Evolutionary conservation across 2,797 vertebrate species (phyloP).

Genomic region (Gobio occitaniae): DNA sequence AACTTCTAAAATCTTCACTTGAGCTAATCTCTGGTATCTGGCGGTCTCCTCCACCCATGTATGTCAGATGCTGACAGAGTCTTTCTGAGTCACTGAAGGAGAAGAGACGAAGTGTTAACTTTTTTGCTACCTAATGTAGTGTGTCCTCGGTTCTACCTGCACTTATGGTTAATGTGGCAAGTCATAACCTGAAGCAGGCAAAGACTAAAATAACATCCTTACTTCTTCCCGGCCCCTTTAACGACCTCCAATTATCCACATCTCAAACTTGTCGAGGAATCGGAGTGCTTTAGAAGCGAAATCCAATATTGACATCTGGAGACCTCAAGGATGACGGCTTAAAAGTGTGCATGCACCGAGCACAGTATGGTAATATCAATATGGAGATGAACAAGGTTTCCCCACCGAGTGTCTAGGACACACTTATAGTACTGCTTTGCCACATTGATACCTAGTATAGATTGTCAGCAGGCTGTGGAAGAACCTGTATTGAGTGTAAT

Average conservation of each 20-base stretch:
- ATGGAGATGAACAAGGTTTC: slow-evolving; percentile 9
- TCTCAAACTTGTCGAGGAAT: slow-evolving; percentile 30
- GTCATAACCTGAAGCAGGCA: slow-evolving; percentile 49
- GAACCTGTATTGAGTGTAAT: background rate
- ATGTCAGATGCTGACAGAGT: slow-evolving; percentile 52
- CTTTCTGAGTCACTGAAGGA: slow-evolving; percentile 41
- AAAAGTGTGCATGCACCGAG: background rate
- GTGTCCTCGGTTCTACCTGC: slow-evolving; percentile 57
- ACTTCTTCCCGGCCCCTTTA: slow-evolving; percentile 31
- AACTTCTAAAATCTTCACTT: slow-evolving; percentile 5
- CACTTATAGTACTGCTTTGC: background rate
- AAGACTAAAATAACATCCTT: slow-evolving; percentile 52
- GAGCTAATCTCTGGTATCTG: slow-evolving; percentile 6
- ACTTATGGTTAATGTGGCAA: slow-evolving; percentile 55
- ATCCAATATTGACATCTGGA: slow-evolving; percentile 28
- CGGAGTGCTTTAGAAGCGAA: background rate
- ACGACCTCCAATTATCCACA: slow-evolving; percentile 52
- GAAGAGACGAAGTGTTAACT: slow-evolving; percentile 25
- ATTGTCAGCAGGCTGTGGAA: slow-evolving; percentile 6
- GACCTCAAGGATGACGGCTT: slow-evolving; percentile 7
- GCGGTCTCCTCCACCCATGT: slow-evolving; percentile 16
- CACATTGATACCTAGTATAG: background rate
- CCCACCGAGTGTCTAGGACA: background rate
- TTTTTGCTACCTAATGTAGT: slow-evolving; percentile 48
- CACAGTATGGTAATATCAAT: slow-evolving; percentile 6